Percentiles rank a stretch among this genome's conserved stretches.
Evolutionary conservation across 2,888 invertebrate genomes (phyloP).

Genomic region (Dione juno): DNA sequence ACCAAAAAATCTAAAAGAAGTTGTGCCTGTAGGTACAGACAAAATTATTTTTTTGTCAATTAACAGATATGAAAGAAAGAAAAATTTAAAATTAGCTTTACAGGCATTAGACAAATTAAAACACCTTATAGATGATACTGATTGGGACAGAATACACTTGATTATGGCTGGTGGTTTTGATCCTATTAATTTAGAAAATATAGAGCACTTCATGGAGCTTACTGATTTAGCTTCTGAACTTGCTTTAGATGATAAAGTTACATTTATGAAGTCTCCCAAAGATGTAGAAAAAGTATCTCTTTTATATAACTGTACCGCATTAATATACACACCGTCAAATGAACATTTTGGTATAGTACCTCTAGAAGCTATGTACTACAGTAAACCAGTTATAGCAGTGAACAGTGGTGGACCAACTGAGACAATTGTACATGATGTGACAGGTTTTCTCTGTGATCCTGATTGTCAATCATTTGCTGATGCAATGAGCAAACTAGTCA

Average conservation of each 20-base stretch:
- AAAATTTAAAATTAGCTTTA: conserved; percentile 94
- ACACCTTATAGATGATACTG: conserved; percentile 75
- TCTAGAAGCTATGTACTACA: conserved; percentile 97
- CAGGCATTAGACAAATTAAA: conserved; percentile 89
- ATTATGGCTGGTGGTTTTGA: conserved; percentile 99
- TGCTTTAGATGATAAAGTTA: conserved; percentile 87
- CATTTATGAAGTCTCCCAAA: conserved; percentile 93
- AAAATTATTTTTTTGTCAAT: conserved; percentile 93
- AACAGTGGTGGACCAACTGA: conserved; percentile 98
- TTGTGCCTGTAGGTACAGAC: conserved; percentile 81
- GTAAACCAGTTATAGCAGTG: conserved; percentile 96
- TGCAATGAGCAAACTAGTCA: conserved; percentile 88
- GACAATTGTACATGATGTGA: conserved; percentile 91
- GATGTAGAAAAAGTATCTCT: conserved; percentile 93
- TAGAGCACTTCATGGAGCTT: conserved; percentile 91
- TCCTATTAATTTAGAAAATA: conserved; percentile 92
- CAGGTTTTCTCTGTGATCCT: conserved; percentile 91
- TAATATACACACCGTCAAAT: conserved; percentile 97
- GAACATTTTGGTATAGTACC: conserved; percentile 99
- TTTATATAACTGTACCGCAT: conserved; percentile 88
- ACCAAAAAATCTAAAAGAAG: conserved; percentile 77
- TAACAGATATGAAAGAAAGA: conserved; percentile 98
- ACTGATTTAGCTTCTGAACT: conserved; percentile 85
- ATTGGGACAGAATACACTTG: conserved; percentile 89
- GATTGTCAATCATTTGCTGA: conserved; percentile 88